phyloP scores from a whole-genome alignment of 1,140 invertebrate species.

The Tribolium madens region DNA sequence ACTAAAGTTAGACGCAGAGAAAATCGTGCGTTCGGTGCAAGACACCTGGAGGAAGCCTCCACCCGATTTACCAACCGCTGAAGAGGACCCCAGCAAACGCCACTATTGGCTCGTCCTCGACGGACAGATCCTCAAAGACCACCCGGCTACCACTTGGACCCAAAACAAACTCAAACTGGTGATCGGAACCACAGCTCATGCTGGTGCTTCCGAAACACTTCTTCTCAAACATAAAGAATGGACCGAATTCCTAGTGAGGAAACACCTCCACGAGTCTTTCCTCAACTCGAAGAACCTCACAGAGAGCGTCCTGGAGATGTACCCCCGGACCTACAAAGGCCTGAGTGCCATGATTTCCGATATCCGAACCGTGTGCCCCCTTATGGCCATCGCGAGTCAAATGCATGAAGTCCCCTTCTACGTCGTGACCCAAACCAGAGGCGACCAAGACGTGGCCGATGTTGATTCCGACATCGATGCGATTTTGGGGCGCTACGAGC shows the following conservation, averaged over 20 bases:
- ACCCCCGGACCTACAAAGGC: conserved; percentile 76
- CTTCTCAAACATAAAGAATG: conserved; percentile 72
- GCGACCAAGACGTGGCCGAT: conserved; percentile 70
- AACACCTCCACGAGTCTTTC: conserved; percentile 74
- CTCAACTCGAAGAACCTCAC: conserved; percentile 73
- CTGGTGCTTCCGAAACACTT: conserved; percentile 72
- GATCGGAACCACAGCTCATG: conserved; percentile 80
- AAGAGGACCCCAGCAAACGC: conserved; percentile 69
- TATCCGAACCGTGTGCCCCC: conserved; percentile 82
- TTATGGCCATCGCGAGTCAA: conserved; percentile 73
- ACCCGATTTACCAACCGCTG: conserved; percentile 71
- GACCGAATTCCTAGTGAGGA: conserved; percentile 72
- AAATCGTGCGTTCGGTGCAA: conserved; percentile 76
- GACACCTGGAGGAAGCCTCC: conserved; percentile 75
- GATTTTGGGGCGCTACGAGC: conserved; percentile 81
- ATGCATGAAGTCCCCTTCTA: conserved; percentile 77
- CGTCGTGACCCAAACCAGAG: conserved; percentile 74
- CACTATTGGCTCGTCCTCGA: conserved; percentile 84
- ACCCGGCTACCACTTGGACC: conserved; percentile 73
- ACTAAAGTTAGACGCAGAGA: conserved; percentile 70
- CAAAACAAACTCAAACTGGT: conserved; percentile 71
- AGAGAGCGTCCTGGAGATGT: conserved; percentile 72
- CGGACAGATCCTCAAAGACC: conserved; percentile 74
- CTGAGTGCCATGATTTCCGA: conserved; percentile 81
- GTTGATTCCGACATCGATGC: conserved; percentile 79